Base-by-base conservation (phyloP, 2,113 vertebrate species). In the Pseudorhombus dupliciocellatus region DNA sequence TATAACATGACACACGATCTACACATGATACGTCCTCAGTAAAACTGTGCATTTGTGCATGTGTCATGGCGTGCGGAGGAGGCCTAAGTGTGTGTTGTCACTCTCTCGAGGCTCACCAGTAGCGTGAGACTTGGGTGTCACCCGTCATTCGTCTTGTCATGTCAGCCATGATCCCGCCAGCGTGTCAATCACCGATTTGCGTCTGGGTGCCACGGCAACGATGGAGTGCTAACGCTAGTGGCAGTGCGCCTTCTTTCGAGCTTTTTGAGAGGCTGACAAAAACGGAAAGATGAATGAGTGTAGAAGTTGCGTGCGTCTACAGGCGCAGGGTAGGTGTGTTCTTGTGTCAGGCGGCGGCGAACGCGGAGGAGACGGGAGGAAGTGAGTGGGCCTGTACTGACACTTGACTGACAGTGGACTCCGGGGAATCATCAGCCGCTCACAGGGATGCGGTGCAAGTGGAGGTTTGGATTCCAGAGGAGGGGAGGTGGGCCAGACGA, bases 71-170 rank as follows among this genome's bases (percentile, higher is more conserved):
- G 7, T 40, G 65, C 56, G 21, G 20, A 16, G 34, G 31, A 51
- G 57, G 54, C 54, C 57, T 70, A 31, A 22, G 31, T 37, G 68
- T 26, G 53, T 54, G 62, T 64, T 66, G 59, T 78, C 72, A 67
- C 70, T 66, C 70, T 66, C 55, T 24, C 59, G 70, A 75, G 22
- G 22, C 22, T 40, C 76, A 68, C 63, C 0, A n/a, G 69, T 54
- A 66, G 68, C 42, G 54, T 77, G 53, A 81, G 73, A 84, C 63
- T 57, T 31, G 59, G 66, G 55, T 65, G 80, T 85, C 83, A 83
- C 63, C 83, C 37, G 55, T 90, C 86, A 83, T 78, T 83, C 53
- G 72, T 79, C 86, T 82, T n/a, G 50, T 86, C 74, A 69, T 52
- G 84, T 88, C 87, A 88, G 72, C 72, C 79, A 75, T 72, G 79